Conservation (phyloP, 2,113 vertebrate genomes). For the Pollimyrus isidori region DNA sequence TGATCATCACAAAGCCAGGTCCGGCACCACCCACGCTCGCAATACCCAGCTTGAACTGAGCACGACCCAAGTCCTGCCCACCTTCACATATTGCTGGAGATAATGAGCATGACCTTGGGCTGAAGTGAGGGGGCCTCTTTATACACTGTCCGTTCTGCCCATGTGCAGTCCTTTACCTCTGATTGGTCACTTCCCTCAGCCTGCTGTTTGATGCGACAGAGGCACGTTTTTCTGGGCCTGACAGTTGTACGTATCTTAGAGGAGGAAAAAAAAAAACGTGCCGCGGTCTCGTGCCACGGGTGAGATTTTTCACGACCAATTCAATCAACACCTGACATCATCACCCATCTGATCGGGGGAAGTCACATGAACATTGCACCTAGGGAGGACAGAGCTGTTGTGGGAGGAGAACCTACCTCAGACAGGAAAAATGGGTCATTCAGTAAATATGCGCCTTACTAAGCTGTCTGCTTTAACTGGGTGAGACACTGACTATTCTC, state of each 20-base stretch:
- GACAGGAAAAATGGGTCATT: background rate
- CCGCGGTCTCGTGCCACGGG: background rate
- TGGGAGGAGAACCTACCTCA: background rate
- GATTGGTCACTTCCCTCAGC: background rate
- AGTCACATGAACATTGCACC: background rate
- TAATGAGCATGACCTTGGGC: background rate
- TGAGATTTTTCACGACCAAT: background rate
- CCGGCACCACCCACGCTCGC: background rate
- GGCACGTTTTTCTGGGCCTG: background rate
- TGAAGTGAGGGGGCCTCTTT: background rate
- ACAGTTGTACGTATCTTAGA: background rate
- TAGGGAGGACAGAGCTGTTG: background rate
- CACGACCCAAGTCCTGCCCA: background rate
- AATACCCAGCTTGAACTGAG: background rate
- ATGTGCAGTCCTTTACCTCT: background rate
- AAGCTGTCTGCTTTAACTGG: background rate
- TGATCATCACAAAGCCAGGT: background rate
- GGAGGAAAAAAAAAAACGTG: background rate
- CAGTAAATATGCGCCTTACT: background rate
- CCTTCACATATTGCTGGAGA: background rate
- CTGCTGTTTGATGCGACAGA: background rate
- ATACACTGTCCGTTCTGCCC: background rate
- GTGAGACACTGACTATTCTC: background rate
- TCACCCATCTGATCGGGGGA: background rate
- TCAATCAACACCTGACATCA: conserved; percentile 11